Conservation (phyloP, 2,113 vertebrate genomes). For the Aptenodytes forsteri region DNA sequence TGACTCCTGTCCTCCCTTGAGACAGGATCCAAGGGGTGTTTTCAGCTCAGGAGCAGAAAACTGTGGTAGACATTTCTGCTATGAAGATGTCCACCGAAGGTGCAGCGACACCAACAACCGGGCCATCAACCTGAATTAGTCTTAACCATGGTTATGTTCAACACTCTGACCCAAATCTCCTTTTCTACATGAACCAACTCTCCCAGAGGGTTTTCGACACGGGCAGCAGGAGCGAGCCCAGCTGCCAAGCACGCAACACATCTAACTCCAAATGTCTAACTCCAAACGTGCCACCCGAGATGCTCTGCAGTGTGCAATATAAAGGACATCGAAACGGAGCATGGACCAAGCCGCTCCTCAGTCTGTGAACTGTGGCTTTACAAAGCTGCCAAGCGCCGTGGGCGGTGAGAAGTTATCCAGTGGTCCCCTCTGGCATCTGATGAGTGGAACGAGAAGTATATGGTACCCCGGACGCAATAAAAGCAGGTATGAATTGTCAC, state of each 20-base stretch:
- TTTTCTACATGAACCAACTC: neutral
- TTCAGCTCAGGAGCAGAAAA: neutral
- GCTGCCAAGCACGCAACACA: neutral
- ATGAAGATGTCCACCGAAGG: neutral
- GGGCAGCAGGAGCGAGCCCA: neutral
- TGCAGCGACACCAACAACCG: neutral
- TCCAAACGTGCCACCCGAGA: neutral
- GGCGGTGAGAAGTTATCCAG: neutral
- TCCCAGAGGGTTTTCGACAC: neutral
- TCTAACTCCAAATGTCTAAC: neutral
- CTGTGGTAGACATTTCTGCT: neutral
- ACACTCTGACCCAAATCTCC: neutral
- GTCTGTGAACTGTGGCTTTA: neutral
- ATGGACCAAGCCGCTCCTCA: rapidly evolving
- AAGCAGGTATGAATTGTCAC: neutral
- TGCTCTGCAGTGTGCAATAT: rapidly evolving
- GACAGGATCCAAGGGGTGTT: neutral
- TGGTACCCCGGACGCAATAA: neutral
- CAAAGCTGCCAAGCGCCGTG: neutral
- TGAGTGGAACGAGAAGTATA: neutral
- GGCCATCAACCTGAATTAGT: neutral
- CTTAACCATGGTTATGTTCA: neutral
- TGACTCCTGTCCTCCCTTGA: neutral
- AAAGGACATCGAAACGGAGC: rapidly evolving
- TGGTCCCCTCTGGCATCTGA: neutral